Evolutionary conservation across 2,888 invertebrate species (phyloP).

Genomic region (Notodonta dromedarius): DNA sequence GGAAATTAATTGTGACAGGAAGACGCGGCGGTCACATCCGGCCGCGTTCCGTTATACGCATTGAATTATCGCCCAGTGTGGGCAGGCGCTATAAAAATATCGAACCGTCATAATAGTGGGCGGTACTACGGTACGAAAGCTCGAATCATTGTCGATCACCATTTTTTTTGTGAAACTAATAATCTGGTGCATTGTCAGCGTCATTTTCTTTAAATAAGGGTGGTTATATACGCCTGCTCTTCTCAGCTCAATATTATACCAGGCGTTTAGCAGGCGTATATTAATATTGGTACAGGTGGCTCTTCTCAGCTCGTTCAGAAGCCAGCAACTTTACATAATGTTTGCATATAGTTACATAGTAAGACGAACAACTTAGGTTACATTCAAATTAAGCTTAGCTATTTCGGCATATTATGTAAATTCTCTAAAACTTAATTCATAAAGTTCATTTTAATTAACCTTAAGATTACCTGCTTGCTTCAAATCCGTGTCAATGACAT

Average conservation of each 20-base stretch:
- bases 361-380: neutral
- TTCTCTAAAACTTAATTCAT: neutral
- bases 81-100: constrained; percentile 52
- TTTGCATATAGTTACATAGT: too few relatives aligned
- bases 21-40: constrained; percentile 83
- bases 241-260: too few relatives aligned
- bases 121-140: constrained; percentile 13
- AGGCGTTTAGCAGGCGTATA: too few relatives aligned
- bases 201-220: too few relatives aligned
- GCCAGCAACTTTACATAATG: too few relatives aligned
- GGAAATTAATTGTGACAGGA: constrained; percentile 85
- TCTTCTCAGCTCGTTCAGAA: too few relatives aligned
- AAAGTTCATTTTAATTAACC: constrained; percentile 29
- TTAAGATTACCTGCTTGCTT: neutral
- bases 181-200: too few relatives aligned
- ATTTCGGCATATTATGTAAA: neutral
- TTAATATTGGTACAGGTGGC: too few relatives aligned
- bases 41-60: constrained; percentile 75
- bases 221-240: too few relatives aligned
- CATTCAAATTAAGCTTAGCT: neutral
- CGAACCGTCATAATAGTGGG: constrained; percentile 38
- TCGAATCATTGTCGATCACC: neutral
- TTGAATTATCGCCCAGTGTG: constrained; percentile 61
- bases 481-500: constrained; percentile 2
- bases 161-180: neutral